A percentile compares a stretch with the other conserved stretches of the same genome.
phyloP scores from a whole-genome alignment of 2,888 invertebrate species.

The Pachydiplax longipennis region DNA sequence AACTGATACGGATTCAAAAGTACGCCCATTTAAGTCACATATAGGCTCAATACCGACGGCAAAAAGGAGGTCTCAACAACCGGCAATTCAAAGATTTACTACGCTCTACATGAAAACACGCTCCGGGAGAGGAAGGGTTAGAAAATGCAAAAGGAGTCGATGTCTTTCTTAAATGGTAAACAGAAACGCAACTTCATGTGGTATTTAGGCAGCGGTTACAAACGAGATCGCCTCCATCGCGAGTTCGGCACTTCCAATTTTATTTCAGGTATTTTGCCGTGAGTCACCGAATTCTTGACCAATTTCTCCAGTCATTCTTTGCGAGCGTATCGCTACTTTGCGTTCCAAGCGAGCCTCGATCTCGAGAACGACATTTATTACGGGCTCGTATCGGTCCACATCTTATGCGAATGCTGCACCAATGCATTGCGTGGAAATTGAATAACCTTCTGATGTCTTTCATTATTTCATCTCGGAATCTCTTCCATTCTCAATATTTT shows the following conservation, averaged over 20 bases:
- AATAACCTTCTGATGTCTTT: background rate
- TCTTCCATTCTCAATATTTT: background rate
- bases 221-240: background rate
- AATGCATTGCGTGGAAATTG: background rate
- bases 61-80: conserved; percentile 2
- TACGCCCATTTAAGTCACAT: conserved; percentile 5
- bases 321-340: background rate
- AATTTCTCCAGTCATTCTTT: background rate
- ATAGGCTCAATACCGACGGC: background rate
- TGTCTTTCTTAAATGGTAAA: background rate
- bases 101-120: background rate
- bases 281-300: background rate
- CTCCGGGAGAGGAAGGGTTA: background rate
- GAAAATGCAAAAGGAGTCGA: background rate
- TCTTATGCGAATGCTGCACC: background rate
- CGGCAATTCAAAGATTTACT: conserved; percentile 2
- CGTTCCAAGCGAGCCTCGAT: background rate
- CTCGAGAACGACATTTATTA: background rate
- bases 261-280: background rate
- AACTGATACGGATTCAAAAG: conserved; percentile 11
- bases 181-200: background rate
- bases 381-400: background rate
- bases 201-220: background rate
- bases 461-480: background rate
- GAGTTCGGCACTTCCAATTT: background rate